A percentile compares a stretch with the other conserved stretches of the same genome.
phyloP scores from a whole-genome alignment of 2,113 vertebrate species.

The Suncus etruscus region DNA sequence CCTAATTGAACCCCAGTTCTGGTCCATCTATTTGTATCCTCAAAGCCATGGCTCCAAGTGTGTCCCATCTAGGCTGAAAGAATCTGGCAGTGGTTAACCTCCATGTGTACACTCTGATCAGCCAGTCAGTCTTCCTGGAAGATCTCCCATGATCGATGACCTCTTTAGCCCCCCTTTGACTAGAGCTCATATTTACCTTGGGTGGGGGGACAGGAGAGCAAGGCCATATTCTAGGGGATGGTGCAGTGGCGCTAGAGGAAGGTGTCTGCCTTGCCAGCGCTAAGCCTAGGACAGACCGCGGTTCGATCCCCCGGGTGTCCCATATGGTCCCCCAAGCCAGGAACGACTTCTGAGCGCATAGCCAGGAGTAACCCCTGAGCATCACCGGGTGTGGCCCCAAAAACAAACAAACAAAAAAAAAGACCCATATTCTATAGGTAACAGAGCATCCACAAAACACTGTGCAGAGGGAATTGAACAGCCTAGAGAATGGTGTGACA shows the following conservation, averaged over 20 bases:
- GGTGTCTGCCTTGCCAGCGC: no score
- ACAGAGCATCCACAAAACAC: no score
- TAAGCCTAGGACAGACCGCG: no score
- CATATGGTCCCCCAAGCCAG: no score
- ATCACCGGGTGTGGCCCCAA: no score
- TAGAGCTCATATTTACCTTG: not conserved
- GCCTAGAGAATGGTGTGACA: no score
- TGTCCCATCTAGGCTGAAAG: not conserved
- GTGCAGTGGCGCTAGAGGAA: not conserved
- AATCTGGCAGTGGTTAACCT: not conserved
- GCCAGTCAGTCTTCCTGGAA: not conserved
- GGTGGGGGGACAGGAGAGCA: not conserved
- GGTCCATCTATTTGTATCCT: not conserved
- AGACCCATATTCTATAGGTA: not conserved
- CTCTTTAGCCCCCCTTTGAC: not conserved
- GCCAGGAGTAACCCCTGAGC: no score
- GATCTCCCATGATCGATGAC: fast-evolving
- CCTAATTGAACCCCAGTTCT: not conserved
- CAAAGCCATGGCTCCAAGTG: not conserved
- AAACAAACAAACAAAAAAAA: no score
- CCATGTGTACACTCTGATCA: not conserved
- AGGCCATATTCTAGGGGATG: no score
- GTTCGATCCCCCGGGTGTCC: no score
- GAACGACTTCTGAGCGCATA: no score
- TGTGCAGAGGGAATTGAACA: not conserved